A percentile compares a stretch with the other conserved stretches of the same genome.
phyloP scores from a whole-genome alignment of 2,113 vertebrate genomes.

The Centropus unirufus region DNA sequence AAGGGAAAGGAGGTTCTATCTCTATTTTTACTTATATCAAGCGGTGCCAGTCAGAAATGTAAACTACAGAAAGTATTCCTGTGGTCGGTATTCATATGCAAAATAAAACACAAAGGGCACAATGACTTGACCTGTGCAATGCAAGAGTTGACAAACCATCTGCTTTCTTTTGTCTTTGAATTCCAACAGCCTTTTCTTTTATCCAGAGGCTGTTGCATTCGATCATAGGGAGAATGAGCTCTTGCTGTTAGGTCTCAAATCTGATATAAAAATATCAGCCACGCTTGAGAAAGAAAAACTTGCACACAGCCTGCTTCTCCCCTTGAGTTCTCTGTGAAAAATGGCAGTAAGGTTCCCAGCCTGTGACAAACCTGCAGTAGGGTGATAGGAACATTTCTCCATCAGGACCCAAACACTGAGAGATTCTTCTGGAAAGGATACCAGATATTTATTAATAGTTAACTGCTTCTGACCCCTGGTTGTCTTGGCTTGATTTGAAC shows the following conservation, averaged over 20 bases:
- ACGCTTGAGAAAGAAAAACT: neutral
- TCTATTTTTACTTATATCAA: neutral
- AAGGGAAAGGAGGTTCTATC: neutral
- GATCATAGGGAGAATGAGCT: neutral
- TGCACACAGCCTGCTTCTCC: rapidly evolving
- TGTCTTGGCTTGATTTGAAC: neutral
- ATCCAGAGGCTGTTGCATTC: neutral
- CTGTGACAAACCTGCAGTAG: neutral
- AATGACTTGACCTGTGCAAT: neutral
- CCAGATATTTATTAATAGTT: neutral
- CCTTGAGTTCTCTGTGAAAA: neutral
- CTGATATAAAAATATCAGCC: neutral
- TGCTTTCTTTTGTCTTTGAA: neutral
- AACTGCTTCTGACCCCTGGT: neutral
- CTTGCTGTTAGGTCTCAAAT: neutral
- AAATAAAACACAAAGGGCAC: rapidly evolving
- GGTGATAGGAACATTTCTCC: neutral
- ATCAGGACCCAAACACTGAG: neutral
- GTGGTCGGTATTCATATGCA: neutral
- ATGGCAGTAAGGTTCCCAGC: neutral
- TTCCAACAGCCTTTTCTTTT: neutral
- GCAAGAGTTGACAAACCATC: neutral
- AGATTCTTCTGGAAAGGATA: neutral
- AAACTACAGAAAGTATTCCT: neutral
- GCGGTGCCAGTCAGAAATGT: neutral